Conservation (phyloP, 2,888 invertebrate species). For the Lumbricus terrestris region DNA sequence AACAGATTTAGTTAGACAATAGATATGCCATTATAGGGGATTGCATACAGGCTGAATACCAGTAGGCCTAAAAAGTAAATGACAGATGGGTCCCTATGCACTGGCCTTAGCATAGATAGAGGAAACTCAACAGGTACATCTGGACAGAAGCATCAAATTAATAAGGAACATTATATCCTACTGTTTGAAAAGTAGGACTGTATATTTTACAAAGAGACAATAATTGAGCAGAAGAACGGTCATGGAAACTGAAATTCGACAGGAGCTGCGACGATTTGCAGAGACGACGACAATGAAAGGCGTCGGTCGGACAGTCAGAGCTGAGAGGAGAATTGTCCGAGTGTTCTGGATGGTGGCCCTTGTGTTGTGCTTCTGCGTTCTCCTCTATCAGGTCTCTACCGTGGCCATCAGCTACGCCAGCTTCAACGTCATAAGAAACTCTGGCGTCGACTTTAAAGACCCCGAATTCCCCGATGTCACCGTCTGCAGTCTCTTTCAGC, state of each 20-base stretch:
- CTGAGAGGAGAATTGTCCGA: not conserved
- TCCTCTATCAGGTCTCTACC: not conserved
- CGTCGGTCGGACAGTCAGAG: not conserved
- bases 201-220: no score
- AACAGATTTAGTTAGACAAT: no score
- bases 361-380: not conserved
- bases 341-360: not conserved
- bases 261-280: not conserved
- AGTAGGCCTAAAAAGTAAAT: no score
- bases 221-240: no score
- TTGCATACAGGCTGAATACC: no score
- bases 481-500: not conserved
- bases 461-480: not conserved
- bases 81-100: no score
- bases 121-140: no score
- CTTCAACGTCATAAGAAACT: not conserved
- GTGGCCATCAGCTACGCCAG: not conserved
- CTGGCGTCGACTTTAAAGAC: not conserved
- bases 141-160: no score
- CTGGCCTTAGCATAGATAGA: no score
- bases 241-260: not conserved
- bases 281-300: conserved; percentile 5
- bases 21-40: no score
- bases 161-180: no score
- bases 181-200: no score